Evolutionary conservation across 2,888 invertebrate species (phyloP), one percentile per base, ranked within the genome.

Genomic region (Desoria tigrina): DNA sequence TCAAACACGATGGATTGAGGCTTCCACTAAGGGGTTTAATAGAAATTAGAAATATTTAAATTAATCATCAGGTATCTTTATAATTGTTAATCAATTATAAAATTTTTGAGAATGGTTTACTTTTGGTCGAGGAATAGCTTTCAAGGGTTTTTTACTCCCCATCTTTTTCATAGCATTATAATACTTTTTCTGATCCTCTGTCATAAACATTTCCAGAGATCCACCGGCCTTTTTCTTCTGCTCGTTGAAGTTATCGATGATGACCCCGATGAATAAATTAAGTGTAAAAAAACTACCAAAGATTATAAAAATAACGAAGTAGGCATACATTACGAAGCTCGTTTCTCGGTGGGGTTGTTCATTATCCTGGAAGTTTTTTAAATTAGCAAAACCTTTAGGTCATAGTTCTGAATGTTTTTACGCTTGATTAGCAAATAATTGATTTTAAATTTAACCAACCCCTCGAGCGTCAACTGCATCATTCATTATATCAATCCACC

Each of bases 81-180:
- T n/a, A n/a, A n/a, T n/a, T n/a, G n/a, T n/a, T n/a, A n/a, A n/a
- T n/a, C n/a, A n/a, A 45, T 21, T 45, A 6, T 45, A 6, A 9
- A 21, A 21, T 45, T 6, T 16, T 45, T 45, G n/a, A 45, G 45
- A 11, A 45, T n/a, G 16, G 79, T 81, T 84, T 86, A 97, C 97
- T 87, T 91, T 91, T 77, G 97, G 97, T 82, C 95, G 88, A 73
- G 97, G 97, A 81, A 94, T 96, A 76, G 97, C 96, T 86, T 98
- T 98, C 81, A 96, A 86, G 67, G 97, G 98, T 82, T 96, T 94
- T 82, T 97, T 97, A 67, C 93, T 94, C 77, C 95, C 94, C 94
- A 98, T 96, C 84, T 97, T 96, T 84, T 98, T 98, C 97, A 98
- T 98, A 70, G 98, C 97, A 81, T 95, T 96, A 84, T 98, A 98